A percentile compares a stretch with the other conserved stretches of the same genome.
phyloP scores from a whole-genome alignment of 2,113 vertebrate genomes.

The Megalops atlanticus region DNA sequence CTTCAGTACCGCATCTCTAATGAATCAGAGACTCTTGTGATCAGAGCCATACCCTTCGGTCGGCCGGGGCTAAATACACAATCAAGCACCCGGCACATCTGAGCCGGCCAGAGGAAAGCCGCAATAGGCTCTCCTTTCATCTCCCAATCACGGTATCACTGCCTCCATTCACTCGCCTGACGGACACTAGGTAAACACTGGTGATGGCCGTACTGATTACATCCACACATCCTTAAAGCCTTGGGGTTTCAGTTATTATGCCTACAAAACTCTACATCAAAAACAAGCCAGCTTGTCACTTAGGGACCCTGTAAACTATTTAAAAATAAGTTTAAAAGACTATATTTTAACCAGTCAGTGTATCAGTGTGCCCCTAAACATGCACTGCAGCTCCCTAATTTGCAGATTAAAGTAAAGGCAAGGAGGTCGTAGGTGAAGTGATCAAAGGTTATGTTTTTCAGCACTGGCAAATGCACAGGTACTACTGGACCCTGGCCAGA shows the following conservation, averaged over 20 bases:
- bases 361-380: too few species aligned
- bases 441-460: background rate
- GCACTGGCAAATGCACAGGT: slow-evolving; percentile 23
- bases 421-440: background rate
- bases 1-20: slow-evolving; percentile 8
- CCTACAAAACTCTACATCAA: background rate
- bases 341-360: too few species aligned
- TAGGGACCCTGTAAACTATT: too few species aligned
- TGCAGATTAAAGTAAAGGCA: too few species aligned
- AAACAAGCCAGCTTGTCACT: too few species aligned
- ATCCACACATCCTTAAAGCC: background rate
- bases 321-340: too few species aligned
- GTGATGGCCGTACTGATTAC: background rate
- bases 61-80: slow-evolving; percentile 7
- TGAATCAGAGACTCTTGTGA: slow-evolving; percentile 2
- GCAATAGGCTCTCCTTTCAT: background rate
- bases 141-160: background rate
- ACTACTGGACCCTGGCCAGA: slow-evolving; percentile 26
- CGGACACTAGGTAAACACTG: background rate
- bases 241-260: background rate
- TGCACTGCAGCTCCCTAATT: too few species aligned
- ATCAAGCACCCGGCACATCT: background rate
- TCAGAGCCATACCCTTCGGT: background rate
- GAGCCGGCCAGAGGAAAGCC: background rate
- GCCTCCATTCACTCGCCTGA: background rate